These are phyloP conservation scores for Diplosoma virens DNA, from an alignment of 23 tunicate species.

Conservation along the genomic window DNA sequence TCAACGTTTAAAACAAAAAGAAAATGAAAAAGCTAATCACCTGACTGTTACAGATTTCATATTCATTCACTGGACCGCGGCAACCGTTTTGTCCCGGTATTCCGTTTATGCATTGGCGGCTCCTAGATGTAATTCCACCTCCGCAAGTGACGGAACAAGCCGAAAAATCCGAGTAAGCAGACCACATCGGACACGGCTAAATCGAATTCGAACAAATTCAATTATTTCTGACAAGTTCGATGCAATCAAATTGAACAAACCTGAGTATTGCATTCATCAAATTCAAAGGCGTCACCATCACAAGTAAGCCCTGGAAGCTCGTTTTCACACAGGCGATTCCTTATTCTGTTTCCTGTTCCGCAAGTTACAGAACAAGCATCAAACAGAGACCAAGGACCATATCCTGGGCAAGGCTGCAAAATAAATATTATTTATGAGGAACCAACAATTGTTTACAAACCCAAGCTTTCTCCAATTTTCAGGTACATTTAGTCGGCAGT, in stretches of 20 bases:
- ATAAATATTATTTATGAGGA: too few relatives aligned
- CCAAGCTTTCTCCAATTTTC: too few relatives aligned
- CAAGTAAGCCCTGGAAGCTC: slow-evolving; percentile 64
- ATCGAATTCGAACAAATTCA: too few relatives aligned
- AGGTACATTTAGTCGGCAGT: too few relatives aligned
- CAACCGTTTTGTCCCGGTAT: slow-evolving; percentile 66
- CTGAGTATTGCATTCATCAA: slow-evolving; percentile 51
- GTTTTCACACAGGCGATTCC: slow-evolving; percentile 36
- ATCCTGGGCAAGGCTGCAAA: slow-evolving; percentile 74
- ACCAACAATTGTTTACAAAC: too few relatives aligned
- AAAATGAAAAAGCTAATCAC: neutral
- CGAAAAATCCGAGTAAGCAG: slow-evolving; percentile 36
- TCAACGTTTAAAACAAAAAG: too few relatives aligned
- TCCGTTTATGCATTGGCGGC: slow-evolving; percentile 50
- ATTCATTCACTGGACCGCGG: slow-evolving; percentile 12
- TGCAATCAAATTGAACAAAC: too few relatives aligned
- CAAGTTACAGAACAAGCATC: slow-evolving; percentile 57
- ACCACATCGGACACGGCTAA: slow-evolving; percentile 55
- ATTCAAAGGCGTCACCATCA: slow-evolving; percentile 34
- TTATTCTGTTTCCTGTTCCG: slow-evolving; percentile 26
- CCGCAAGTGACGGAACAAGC: slow-evolving; percentile 64
- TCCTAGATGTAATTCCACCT: slow-evolving; percentile 25
- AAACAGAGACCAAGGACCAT: slow-evolving; percentile 57
- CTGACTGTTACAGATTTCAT: neutral
- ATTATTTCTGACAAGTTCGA: too few relatives aligned